Evolutionary conservation across 30 jellyfish, hydroid and myxozoan species (phyloP), one percentile per base, ranked within the genome.

Genomic region (Mastigias papua): DNA sequence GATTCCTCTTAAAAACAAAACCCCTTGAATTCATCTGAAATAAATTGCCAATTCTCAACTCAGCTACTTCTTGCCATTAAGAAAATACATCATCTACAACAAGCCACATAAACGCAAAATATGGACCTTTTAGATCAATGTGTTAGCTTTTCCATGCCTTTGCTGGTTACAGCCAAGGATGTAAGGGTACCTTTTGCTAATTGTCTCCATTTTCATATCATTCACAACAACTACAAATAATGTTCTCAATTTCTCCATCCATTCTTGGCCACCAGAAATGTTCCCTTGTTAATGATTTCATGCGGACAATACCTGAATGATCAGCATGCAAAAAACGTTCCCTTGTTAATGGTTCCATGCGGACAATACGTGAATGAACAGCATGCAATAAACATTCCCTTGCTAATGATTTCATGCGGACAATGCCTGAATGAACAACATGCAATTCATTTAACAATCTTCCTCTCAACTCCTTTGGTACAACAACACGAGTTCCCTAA

Each of bases 321-420:
- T 72, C 86, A 83, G 86, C 87, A 86, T 87, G 67, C 93, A 80
- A 83, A 83, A 83, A 83, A 83, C 70, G 93, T 72, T 83, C 93
- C 86, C 93, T 83, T 83, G 93, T 80, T 54, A 83, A 83, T 70
- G 93, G 70, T 78, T 83, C 70, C 87, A 83, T 83, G 70, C 86
- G 93, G 57, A 68, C 93, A 46, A 70, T 68, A 69, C 93, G 87
- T 83, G 87, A 72, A 70, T 83, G 93, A 69, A 83, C 93, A 83
- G 86, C 93, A 83, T 83, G 93, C 64, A n/a, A n/a, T n/a, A n/a
- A n/a, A n/a, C n/a, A n/a, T n/a, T n/a, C n/a, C n/a, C 87, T 83
- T 83, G 93, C 87, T 54, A 68, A 83, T 60, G 93, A 83, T 80
- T 83, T 83, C 93, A 83, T 69, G 70, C 80, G 93, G 57, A 68